Evolutionary conservation across 1,140 invertebrate genomes (phyloP), one percentile per base, ranked within the genome.

Genomic region (Parasteatoda tepidariorum): DNA sequence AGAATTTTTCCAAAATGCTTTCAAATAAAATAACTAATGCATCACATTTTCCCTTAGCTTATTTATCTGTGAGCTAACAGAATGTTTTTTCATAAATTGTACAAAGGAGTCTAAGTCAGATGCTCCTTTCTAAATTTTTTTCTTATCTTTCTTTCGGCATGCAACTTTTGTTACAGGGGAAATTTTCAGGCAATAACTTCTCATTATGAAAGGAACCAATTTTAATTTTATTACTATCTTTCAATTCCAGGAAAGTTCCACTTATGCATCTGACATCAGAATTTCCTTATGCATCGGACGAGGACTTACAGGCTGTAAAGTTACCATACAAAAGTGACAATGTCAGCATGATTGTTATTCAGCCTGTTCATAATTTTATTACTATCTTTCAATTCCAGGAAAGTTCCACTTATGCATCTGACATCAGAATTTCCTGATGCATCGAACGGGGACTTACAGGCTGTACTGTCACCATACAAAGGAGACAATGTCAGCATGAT

Each of bases 221-320:
- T n/a, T n/a, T n/a, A n/a, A n/a, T n/a, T n/a, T n/a, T n/a, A 48
- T 13, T 48, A 18, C 5, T 41, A 13, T 1, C 31, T 2, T 31
- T 33, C n/a, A 13, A 6, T 33, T 31, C n/a, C 62, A 66, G 62
- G n/a, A 87, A 90, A 18, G 93, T 92, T 6, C 91, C 92, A 5
- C 96, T 96, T 91, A 97, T 97, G 96, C 92, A 91, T 61, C 93
- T 96, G 1, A 94, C 95, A 86, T 93, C 93, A 59, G 92, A 91
- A 33, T 97, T 96, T 88, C 93, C 93, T 88, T 91, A 94, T 86
- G 91, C 94, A 2, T 89, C 89, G 67, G 87, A 92, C 76, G 87
- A 90, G 0, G 91, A 92, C 9, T 91, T 92, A 4, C 90, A 92
- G 84, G 91, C 93, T 1, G 86, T 95, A 3, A 93, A 95, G 89